These are phyloP conservation scores for Platichthys flesus DNA, from an alignment of 2,113 vertebrate genomes.

Conservation along the genomic window DNA sequence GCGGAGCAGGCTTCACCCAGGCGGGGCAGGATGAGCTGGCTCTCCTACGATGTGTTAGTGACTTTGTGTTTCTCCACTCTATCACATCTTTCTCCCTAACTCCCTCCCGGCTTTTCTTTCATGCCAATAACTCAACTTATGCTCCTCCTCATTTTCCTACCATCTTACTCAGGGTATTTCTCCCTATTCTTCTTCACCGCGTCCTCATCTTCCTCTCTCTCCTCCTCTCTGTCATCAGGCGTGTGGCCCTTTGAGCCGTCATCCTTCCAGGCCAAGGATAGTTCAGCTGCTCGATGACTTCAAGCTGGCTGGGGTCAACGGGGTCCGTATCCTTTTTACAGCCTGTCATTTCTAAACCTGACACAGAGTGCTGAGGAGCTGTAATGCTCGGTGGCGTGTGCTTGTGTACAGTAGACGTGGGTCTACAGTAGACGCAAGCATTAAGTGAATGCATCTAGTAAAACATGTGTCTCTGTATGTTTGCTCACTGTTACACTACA, in stretches of 20 bases:
- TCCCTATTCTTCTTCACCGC: neutral
- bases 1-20: constrained; percentile 83
- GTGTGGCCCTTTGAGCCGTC: constrained; percentile 76
- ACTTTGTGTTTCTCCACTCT: neutral
- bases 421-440: too few relatives aligned
- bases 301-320: constrained; percentile 85
- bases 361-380: neutral
- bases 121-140: neutral
- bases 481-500: too few relatives aligned
- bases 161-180: neutral
- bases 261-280: constrained; percentile 78
- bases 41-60: constrained; percentile 85
- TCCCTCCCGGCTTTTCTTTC: neutral
- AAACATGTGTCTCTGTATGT: too few relatives aligned
- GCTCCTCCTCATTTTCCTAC: neutral
- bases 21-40: constrained; percentile 85
- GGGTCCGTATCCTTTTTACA: constrained; percentile 87
- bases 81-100: neutral
- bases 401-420: neutral
- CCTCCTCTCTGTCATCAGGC: constrained; percentile 71
- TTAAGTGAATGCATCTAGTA: too few relatives aligned
- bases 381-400: neutral
- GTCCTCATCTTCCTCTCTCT: neutral
- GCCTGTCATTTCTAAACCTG: constrained; percentile 9
- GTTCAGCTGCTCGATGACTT: constrained; percentile 87